Base-by-base conservation (phyloP, 2,113 vertebrate species). In the Lophochroa leadbeateri region DNA sequence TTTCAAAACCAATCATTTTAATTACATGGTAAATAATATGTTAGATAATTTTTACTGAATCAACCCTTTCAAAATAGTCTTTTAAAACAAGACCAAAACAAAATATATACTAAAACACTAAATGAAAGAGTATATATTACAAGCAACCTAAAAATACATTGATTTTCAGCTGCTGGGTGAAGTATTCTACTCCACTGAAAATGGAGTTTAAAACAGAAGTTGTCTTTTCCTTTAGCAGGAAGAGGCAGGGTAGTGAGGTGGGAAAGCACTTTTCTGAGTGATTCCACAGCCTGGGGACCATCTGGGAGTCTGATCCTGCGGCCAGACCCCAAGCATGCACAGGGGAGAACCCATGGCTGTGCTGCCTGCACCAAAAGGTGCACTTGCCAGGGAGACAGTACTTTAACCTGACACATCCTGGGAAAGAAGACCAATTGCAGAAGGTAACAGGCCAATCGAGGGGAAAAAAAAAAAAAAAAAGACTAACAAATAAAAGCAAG, bases 401-500 rank as follows among this genome's bases (percentile, higher is more conserved):
- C 15, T 81, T 83, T 43, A 92, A 90, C 4, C 3, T 55, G 52
- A 39, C 2, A 0, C 29, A 75, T 2, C 28, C 35, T 2, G 1
- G 3, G 24, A 55, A 86, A 69, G 16, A 89, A 81, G 75, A 86
- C 65, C 15, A 87, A 72, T 2, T 33, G 27, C 31, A 1, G 4
- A 57, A 90, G 20, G 13, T 10, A 68, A 2, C 17, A 80, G 23
- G 68, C 0, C 2, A 90, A 68, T 6, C 41, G n/a, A 10, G 29
- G 7, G 11, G 17, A 6, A 25, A 41, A 41, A 41, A 41, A 41
- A 41, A 39, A 13, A 41, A 41, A 41, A 28, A 47, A 49, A 25
- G 16, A 18, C 8, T 16, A 29, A 11, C 2, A 27, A 14, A 6
- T 0, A 46, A 52, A 61, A 0, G 0, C 18, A 61, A 25, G 55